Base-by-base conservation (phyloP, 2,797 vertebrate genomes). In the Tapera naevia region DNA sequence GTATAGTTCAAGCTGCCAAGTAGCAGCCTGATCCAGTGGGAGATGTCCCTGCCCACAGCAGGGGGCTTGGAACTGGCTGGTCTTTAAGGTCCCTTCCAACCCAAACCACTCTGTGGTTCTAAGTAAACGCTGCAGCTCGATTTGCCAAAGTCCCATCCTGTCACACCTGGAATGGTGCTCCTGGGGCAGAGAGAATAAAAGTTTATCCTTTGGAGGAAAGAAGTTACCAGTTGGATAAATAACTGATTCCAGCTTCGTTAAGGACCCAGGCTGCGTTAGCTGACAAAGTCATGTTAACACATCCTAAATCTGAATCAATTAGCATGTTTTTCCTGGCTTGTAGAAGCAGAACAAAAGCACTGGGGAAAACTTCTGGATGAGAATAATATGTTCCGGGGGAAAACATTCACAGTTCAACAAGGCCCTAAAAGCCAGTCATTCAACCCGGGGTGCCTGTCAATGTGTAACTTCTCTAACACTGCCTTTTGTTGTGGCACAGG, bases 321-420 rank as follows among this genome's bases (percentile, higher is more conserved):
- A 79, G 32, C 11, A 3, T 80, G 80, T 37, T 88, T 89, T 89
- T 80, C 28, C n/a, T 88, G 50, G 37, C 43, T 84, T 86, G n/a
- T 41, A 11, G 58, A 79, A 93, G 73, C 75, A 79, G 66, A 88
- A 88, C 17, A 54, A 89, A 88, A 81, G 75, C 88, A 72, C n/a
- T 51, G 18, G 88, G 80, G 66, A 89, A 56, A 81, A 81, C 62
- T 91, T 92, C 69, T 93, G 80, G 61, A 84, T 60, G 30, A 88
- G 61, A 93, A 73, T 65, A 92, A 11, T 72, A 19, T 0, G 0
- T 95, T 92, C 43, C 62, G 41, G 28, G 50, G 0, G 0, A 81
- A 82, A 91, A 57, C 39, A 53, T 62, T 86, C 48, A 25, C 65
- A 73, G 45, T 24, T 93, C 75, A 84, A 4, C 71, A 83, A 72